phyloP scores from a whole-genome alignment of 2,888 invertebrate species.

The Morinoia aosen region DNA sequence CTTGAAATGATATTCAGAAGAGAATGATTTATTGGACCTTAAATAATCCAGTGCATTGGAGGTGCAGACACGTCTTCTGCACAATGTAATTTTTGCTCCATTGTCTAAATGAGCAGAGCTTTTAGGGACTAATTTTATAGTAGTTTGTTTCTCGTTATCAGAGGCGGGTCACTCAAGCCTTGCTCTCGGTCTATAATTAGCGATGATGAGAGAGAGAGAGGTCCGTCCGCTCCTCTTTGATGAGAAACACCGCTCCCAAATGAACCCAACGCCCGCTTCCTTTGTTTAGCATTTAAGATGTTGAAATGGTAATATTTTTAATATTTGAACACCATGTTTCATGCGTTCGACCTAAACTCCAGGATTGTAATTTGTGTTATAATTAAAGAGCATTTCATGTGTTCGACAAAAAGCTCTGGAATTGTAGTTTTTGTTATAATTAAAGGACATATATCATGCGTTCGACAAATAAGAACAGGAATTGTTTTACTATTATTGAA shows the following conservation, averaged over 20 bases:
- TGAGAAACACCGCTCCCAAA: background rate
- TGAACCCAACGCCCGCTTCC: background rate
- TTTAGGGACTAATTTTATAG: background rate
- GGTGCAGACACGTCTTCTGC: background rate
- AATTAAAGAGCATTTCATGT: too few species aligned
- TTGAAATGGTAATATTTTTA: background rate
- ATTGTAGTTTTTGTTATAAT: too few species aligned
- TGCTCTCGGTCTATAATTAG: conserved; percentile 12
- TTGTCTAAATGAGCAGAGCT: conserved; percentile 7
- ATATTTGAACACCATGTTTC: background rate
- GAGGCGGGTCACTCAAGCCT: background rate
- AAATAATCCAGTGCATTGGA: background rate
- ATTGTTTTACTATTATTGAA: too few species aligned
- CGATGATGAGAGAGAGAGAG: background rate
- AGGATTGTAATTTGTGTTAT: too few species aligned
- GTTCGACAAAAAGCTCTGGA: too few species aligned
- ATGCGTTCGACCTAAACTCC: too few species aligned
- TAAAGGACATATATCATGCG: too few species aligned
- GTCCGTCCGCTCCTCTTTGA: background rate
- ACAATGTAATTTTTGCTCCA: conserved; percentile 9
- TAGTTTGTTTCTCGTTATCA: conserved; percentile 9
- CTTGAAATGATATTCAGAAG: background rate
- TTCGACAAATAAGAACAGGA: too few species aligned
- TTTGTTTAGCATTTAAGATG: background rate
- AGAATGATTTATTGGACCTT: background rate